Conservation (phyloP, 2,113 vertebrate genomes). For the Hemiscyllium ocellatum region DNA sequence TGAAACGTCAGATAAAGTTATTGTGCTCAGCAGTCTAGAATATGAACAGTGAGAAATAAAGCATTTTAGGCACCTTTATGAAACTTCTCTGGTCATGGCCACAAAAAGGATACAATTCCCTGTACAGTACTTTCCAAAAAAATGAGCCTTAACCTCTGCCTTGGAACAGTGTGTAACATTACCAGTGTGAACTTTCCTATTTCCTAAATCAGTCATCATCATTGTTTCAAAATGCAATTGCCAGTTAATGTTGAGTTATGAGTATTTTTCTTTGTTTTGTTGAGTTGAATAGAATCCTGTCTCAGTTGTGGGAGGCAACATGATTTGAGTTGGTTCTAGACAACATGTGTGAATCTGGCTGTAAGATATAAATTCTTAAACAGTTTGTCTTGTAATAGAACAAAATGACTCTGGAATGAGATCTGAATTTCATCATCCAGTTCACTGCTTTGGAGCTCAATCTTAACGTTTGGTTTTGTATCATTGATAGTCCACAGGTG, state of each 20-base stretch:
- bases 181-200: neutral
- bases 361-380: neutral
- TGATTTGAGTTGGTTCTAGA: neutral
- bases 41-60: neutral
- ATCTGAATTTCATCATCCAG: neutral
- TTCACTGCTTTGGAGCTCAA: neutral
- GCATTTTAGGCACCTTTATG: neutral
- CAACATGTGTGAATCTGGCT: neutral
- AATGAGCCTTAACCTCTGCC: neutral
- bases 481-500: no score
- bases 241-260: neutral
- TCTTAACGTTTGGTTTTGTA: no score
- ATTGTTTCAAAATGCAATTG: neutral
- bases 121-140: neutral
- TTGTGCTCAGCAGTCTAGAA: neutral
- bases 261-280: neutral
- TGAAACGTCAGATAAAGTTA: neutral
- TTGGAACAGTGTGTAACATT: neutral
- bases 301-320: neutral
- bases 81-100: neutral
- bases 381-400: neutral
- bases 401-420: neutral
- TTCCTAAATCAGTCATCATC: neutral
- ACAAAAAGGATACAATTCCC: neutral
- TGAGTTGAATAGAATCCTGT: neutral